These are phyloP conservation scores for Mesoclemmys tuberculata DNA, from an alignment of 2,113 vertebrate genomes.

Conservation along the genomic window DNA sequence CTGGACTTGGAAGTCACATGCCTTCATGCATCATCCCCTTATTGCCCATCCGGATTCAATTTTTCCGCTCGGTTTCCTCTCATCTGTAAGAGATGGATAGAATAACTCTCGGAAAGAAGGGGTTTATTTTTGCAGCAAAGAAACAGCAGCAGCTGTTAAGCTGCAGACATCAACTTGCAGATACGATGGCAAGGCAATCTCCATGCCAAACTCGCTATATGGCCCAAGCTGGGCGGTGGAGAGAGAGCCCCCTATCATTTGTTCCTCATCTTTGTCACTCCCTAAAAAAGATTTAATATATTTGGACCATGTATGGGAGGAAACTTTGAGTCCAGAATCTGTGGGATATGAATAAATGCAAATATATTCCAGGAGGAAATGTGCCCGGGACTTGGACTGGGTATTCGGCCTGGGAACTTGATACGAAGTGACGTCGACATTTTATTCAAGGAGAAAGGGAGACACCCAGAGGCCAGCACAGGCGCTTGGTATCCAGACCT, in stretches of 20 bases:
- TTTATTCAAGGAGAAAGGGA: background rate
- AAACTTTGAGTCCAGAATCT: conserved; percentile 10
- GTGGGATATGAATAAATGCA: background rate
- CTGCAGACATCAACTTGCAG: background rate
- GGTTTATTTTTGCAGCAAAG: conserved; percentile 27
- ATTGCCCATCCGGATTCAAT: conserved; percentile 32
- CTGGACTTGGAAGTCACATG: conserved; percentile 20
- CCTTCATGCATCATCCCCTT: background rate
- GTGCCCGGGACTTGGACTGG: background rate
- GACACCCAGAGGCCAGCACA: background rate
- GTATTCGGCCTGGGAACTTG: accelerated
- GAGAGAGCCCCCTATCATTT: conserved; percentile 20
- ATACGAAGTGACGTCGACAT: background rate
- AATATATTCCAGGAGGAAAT: background rate
- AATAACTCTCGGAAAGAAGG: background rate
- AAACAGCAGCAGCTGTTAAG: background rate
- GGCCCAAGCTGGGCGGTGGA: background rate
- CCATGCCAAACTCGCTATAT: background rate
- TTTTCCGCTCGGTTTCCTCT: conserved; percentile 41
- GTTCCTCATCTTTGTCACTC: conserved; percentile 3
- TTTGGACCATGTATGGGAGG: conserved; percentile 15
- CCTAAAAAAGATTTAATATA: conserved; percentile 23
- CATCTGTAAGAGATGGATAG: background rate
- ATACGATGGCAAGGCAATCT: background rate
- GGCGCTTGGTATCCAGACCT: background rate